These are phyloP conservation scores for Platycheirus albimanus DNA, from an alignment of 2,888 invertebrate genomes.

Conservation along the genomic window DNA sequence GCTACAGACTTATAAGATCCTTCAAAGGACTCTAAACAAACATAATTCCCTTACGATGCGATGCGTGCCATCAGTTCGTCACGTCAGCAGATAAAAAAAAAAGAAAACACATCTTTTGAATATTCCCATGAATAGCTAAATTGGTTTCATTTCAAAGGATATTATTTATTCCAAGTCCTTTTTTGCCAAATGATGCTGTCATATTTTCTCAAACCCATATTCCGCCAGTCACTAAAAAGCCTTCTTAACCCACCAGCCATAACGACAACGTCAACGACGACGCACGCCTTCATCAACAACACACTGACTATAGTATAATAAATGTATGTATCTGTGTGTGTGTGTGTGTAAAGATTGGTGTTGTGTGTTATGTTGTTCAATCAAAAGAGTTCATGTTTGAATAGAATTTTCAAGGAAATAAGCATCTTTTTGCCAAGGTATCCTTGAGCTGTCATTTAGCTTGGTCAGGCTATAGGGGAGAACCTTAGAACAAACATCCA, in stretches of 20 bases:
- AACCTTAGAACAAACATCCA: slow-evolving; percentile 72
- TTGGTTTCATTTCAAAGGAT: slow-evolving; percentile 44
- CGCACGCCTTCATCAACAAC: slow-evolving; percentile 10
- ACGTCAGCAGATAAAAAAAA: slow-evolving; percentile 21
- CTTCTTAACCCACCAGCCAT: not conserved
- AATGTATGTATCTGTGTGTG: too few relatives aligned
- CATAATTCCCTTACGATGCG: slow-evolving; percentile 3
- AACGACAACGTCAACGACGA: not conserved
- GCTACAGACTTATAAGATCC: slow-evolving; percentile 16
- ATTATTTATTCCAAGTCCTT: slow-evolving; percentile 3
- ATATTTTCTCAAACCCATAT: slow-evolving; percentile 20
- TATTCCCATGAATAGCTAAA: slow-evolving; percentile 35
- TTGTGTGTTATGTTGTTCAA: slow-evolving; percentile 50
- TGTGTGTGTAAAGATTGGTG: not conserved
- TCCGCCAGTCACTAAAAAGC: not conserved
- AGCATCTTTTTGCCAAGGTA: slow-evolving; percentile 55
- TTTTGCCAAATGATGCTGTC: slow-evolving; percentile 47
- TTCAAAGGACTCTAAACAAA: slow-evolving; percentile 39
- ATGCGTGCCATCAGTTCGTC: slow-evolving; percentile 27
- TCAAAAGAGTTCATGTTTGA: slow-evolving; percentile 67
- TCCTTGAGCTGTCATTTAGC: slow-evolving; percentile 71
- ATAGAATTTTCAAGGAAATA: slow-evolving; percentile 60
- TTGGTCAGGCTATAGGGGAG: slow-evolving; percentile 62
- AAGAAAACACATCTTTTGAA: slow-evolving; percentile 35
- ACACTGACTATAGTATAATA: not conserved